A percentile compares a stretch with the other conserved stretches of the same genome.
Evolutionary conservation across 2,797 vertebrate genomes (phyloP).

Genomic region (Allobates femoralis): DNA sequence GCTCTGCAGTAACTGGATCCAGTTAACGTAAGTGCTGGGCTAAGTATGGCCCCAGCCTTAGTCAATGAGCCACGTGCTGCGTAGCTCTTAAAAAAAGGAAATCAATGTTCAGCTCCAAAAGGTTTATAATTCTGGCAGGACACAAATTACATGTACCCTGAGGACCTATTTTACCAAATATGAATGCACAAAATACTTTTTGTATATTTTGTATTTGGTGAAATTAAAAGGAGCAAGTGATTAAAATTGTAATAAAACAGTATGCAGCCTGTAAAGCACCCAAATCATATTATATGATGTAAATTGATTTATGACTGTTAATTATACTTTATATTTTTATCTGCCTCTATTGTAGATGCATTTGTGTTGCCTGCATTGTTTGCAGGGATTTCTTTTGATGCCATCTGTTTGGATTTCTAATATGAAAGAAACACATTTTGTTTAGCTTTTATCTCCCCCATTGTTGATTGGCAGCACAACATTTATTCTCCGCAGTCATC

Average conservation of each 20-base stretch:
- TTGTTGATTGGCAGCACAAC: conserved; percentile 22
- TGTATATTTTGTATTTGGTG: no score
- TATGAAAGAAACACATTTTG: conserved; percentile 6
- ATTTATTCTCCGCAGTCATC: conserved; percentile 45
- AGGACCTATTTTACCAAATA: no score
- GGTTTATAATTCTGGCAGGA: no score
- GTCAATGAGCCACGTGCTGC: no score
- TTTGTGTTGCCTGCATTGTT: conserved; percentile 21
- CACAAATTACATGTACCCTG: no score
- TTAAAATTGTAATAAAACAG: background rate
- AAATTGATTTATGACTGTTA: background rate
- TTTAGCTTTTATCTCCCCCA: conserved; percentile 4
- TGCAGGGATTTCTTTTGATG: conserved; percentile 1
- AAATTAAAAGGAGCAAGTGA: background rate
- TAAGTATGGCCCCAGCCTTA: no score
- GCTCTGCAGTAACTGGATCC: no score
- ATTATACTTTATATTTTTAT: background rate
- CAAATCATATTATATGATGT: background rate
- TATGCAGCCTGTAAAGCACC: background rate
- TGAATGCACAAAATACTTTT: no score
- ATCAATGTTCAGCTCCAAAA: no score
- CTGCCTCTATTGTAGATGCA: conserved; percentile 6
- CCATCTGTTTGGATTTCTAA: conserved; percentile 10
- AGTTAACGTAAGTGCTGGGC: no score
- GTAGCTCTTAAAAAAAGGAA: no score